These are phyloP conservation scores for Nephrocerus scutellatus DNA, from an alignment of 2,888 invertebrate species.

Conservation along the genomic window DNA sequence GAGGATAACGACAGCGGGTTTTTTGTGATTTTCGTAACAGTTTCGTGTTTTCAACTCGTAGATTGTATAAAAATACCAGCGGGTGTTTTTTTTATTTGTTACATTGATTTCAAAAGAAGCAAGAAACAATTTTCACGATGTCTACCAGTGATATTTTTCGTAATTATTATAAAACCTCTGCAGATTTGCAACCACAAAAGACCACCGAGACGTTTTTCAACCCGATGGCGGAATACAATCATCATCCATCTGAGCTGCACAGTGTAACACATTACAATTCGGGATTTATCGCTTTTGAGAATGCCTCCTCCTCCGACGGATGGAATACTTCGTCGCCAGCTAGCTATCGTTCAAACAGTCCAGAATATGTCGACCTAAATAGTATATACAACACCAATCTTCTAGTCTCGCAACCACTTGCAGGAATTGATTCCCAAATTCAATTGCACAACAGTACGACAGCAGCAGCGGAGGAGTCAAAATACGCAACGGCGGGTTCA, in stretches of 20 bases:
- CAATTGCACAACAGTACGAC: background rate
- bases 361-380: constrained; percentile 45
- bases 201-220: constrained; percentile 39
- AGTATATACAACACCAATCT: constrained; percentile 35
- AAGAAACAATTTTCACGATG: constrained; percentile 26
- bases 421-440: background rate
- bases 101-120: too few relatives aligned
- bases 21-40: too few relatives aligned
- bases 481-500: constrained; percentile 31
- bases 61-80: constrained; percentile 11
- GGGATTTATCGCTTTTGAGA: constrained; percentile 44
- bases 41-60: too few relatives aligned
- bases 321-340: constrained; percentile 47
- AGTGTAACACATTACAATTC: constrained; percentile 28
- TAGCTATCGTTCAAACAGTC: constrained; percentile 47
- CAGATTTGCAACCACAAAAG: constrained; percentile 43
- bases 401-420: constrained; percentile 7
- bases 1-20: constrained; percentile 21
- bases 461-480: constrained; percentile 20
- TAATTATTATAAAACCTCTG: constrained; percentile 45
- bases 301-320: constrained; percentile 46
- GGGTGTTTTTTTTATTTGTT: too few relatives aligned
- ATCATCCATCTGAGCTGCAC: constrained; percentile 16
- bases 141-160: constrained; percentile 47
- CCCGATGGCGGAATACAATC: constrained; percentile 43